Conservation (phyloP, 2,797 vertebrate species). For the Dendrocincla tyrannina region DNA sequence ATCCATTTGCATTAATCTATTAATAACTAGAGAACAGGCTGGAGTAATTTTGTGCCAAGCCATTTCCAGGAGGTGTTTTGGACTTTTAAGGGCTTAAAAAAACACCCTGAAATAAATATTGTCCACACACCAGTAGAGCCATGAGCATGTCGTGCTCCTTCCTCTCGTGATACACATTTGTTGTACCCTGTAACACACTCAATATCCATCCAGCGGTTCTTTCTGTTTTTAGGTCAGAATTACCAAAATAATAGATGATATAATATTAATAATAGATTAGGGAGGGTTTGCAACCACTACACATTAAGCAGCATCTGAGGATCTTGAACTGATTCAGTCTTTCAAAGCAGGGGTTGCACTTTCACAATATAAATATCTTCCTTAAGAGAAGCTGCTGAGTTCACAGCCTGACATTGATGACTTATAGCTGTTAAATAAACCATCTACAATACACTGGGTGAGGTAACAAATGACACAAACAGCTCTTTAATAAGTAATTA, state of each 20-base stretch:
- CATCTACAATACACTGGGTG: not conserved
- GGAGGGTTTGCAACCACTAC: not conserved
- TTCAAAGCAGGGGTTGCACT: not conserved
- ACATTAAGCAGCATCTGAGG: not conserved
- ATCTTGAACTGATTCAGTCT: not conserved
- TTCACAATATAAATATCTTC: not conserved
- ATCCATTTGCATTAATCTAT: not conserved
- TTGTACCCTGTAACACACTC: fast-evolving
- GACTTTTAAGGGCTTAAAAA: not conserved
- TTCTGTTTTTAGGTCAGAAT: not conserved
- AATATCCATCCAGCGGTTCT: not conserved
- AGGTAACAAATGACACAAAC: not conserved
- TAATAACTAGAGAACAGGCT: not conserved
- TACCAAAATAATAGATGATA: not conserved
- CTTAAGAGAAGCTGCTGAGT: not conserved
- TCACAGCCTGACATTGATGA: not conserved
- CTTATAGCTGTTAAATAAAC: constrained; percentile 11
- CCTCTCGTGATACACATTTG: fast-evolving
- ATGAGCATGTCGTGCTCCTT: not conserved
- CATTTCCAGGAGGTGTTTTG: not conserved
- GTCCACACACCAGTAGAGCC: not conserved
- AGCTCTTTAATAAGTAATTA: constrained; percentile 9
- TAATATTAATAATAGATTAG: not conserved
- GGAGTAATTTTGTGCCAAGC: not conserved
- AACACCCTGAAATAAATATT: not conserved